A percentile compares a stretch with the other conserved stretches of the same genome.
Evolutionary conservation across 2,888 invertebrate genomes (phyloP).

Genomic region (Apoderus coryli): DNA sequence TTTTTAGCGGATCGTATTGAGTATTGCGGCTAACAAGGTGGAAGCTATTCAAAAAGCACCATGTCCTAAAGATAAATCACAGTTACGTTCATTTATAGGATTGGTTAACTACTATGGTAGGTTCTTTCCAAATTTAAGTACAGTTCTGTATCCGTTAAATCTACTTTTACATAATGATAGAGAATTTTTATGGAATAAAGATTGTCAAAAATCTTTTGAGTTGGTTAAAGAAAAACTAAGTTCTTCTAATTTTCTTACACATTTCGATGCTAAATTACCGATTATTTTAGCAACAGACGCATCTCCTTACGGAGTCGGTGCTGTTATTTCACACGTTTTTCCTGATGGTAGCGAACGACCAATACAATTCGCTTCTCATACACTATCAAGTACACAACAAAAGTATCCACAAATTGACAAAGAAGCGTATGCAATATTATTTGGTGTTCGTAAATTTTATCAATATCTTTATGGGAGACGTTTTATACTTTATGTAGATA

Average conservation of each 20-base stretch:
- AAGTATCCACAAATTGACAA: slow-evolving; percentile 14
- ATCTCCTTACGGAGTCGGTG: slow-evolving; percentile 11
- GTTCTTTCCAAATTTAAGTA: slow-evolving; percentile 13
- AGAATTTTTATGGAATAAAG: slow-evolving; percentile 1
- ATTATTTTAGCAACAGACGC: slow-evolving; percentile 9
- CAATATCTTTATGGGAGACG: slow-evolving; percentile 6
- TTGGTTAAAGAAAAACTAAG: slow-evolving; percentile 4
- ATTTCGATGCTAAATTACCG: slow-evolving; percentile 4
- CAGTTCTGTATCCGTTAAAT: slow-evolving; percentile 4
- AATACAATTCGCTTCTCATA: slow-evolving; percentile 13
- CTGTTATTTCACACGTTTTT: slow-evolving; percentile 11
- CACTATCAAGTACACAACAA: slow-evolving; percentile 7
- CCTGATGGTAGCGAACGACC: slow-evolving; percentile 13
- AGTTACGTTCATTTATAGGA: slow-evolving; percentile 11
- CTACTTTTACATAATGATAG: slow-evolving; percentile 6
- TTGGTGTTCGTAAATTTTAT: slow-evolving; percentile 12
- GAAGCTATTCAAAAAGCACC: slow-evolving; percentile 13
- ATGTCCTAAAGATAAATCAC: slow-evolving; percentile 11
- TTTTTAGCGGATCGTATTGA: too few relatives aligned
- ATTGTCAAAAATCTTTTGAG: slow-evolving; percentile 5
- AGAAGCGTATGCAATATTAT: slow-evolving; percentile 13
- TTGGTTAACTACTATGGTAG: slow-evolving; percentile 15
- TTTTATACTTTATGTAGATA: slow-evolving; percentile 10
- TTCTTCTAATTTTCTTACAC: slow-evolving; percentile 6
- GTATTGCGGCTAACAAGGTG: slow-evolving; percentile 12